phyloP scores from a whole-genome alignment of 2,888 invertebrate species.

The Dynastes maya region DNA sequence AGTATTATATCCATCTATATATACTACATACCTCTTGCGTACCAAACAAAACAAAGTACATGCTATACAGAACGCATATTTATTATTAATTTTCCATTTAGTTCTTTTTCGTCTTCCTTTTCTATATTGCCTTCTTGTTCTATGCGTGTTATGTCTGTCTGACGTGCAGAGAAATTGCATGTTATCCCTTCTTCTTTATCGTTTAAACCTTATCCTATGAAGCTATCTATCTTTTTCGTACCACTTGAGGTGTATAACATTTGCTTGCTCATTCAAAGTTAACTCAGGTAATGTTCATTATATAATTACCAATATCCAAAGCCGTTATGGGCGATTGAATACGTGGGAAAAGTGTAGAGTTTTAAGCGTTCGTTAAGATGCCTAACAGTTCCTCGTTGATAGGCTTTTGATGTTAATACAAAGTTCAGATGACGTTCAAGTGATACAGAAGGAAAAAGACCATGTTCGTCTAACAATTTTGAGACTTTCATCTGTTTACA shows the following conservation, averaged over 20 bases:
- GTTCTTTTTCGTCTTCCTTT: background rate
- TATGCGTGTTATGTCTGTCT: no score
- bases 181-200: no score
- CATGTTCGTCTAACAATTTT: no score
- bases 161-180: no score
- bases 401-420: no score
- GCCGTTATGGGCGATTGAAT: slow-evolving; percentile 21
- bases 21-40: background rate
- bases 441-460: no score
- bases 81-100: slow-evolving; percentile 3
- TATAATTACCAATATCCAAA: slow-evolving; percentile 37
- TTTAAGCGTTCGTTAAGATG: slow-evolving; percentile 10
- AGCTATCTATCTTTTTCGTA: background rate
- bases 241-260: background rate
- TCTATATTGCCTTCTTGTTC: background rate
- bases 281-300: slow-evolving; percentile 8
- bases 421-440: no score
- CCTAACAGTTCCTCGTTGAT: slow-evolving; percentile 13
- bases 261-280: slow-evolving; percentile 22
- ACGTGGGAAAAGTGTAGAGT: slow-evolving; percentile 26
- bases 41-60: slow-evolving; percentile 5
- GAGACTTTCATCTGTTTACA: no score
- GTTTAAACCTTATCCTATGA: no score
- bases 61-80: background rate
- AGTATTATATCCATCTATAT: no score